These are phyloP conservation scores for Oligia strigilis DNA, from an alignment of 2,888 invertebrate genomes.

Conservation along the genomic window DNA sequence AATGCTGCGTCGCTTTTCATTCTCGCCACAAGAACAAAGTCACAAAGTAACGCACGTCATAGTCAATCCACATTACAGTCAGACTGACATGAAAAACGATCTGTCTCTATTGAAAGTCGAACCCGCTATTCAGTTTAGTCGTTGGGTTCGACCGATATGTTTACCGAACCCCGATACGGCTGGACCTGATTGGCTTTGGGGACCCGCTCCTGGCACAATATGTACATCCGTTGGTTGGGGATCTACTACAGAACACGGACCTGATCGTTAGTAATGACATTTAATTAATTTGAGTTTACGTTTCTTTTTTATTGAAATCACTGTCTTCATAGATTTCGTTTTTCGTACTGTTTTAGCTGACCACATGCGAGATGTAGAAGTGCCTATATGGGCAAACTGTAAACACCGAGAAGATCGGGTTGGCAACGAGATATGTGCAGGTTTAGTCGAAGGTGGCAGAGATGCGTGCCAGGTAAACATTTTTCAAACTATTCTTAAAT, in stretches of 20 bases:
- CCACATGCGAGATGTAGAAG: conserved; percentile 94
- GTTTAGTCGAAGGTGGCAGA: conserved; percentile 93
- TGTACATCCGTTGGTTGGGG: conserved; percentile 97
- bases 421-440: conserved; percentile 94
- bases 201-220: conserved; percentile 92
- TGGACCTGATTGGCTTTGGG: conserved; percentile 91
- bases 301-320: background rate
- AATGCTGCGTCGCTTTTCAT: conserved; percentile 94
- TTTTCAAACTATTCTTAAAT: background rate
- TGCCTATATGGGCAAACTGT: conserved; percentile 93
- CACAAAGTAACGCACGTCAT: conserved; percentile 92
- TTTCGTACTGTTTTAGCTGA: conserved; percentile 91
- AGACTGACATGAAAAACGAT: conserved; percentile 93
- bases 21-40: conserved; percentile 94
- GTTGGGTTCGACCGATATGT: conserved; percentile 95
- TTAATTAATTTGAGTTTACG: background rate
- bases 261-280: conserved; percentile 92
- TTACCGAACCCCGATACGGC: conserved; percentile 91
- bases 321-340: background rate
- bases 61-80: conserved; percentile 92
- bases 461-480: conserved; percentile 94
- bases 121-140: conserved; percentile 92
- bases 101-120: conserved; percentile 93
- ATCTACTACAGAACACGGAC: conserved; percentile 93
- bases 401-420: conserved; percentile 92